Evolutionary conservation across 1,140 invertebrate species (phyloP).

Genomic region (Lasioglossum albipes): DNA sequence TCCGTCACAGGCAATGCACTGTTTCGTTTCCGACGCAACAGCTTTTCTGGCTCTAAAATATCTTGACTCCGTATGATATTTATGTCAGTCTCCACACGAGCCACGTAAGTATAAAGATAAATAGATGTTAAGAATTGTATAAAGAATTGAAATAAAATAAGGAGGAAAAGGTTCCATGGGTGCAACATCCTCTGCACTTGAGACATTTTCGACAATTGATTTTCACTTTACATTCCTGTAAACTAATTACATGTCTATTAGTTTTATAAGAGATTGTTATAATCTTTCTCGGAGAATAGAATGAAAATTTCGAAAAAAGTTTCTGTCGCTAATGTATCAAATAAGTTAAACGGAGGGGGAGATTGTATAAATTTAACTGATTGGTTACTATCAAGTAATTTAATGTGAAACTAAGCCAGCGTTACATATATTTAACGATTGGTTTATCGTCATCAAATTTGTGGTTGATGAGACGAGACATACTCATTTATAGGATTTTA

Average conservation of each 20-base stretch:
- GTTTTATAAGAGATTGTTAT: not conserved
- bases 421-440: not conserved
- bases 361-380: conserved; percentile 44
- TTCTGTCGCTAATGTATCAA: conserved; percentile 37
- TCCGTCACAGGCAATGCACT: conserved; percentile 51
- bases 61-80: conserved; percentile 28
- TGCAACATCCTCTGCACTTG: conserved; percentile 48
- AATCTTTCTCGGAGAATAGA: not conserved
- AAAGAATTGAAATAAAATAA: conserved; percentile 58
- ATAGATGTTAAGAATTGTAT: conserved; percentile 56
- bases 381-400: conserved; percentile 54
- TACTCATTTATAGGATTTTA: not conserved
- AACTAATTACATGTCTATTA: conserved; percentile 22
- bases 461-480: not conserved
- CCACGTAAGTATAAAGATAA: conserved; percentile 59
- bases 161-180: conserved; percentile 45
- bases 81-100: conserved; percentile 51
- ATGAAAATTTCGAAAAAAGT: not conserved
- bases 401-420: conserved; percentile 34
- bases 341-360: conserved; percentile 28
- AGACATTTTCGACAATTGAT: conserved; percentile 46
- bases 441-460: not conserved
- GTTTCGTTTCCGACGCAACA: conserved; percentile 50
- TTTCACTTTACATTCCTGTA: conserved; percentile 14
- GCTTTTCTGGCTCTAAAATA: conserved; percentile 16